Conservation (phyloP, 2,797 vertebrate genomes). For the Neoniphon sammara region DNA sequence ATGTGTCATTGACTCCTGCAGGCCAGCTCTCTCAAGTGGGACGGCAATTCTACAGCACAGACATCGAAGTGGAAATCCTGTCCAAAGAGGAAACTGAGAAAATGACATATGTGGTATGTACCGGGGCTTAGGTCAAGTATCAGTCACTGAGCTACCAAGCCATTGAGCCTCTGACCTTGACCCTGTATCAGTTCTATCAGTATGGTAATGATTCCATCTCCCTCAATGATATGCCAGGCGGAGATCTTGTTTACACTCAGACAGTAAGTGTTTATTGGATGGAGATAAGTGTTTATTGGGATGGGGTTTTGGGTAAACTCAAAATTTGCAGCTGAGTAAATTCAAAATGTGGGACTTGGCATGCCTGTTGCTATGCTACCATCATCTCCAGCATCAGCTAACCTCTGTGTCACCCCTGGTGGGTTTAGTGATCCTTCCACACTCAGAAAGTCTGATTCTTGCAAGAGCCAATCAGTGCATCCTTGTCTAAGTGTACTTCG, state of each 20-base stretch:
- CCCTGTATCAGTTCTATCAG: conserved; percentile 22
- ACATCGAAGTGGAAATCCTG: conserved; percentile 85
- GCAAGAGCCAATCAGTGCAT: not conserved
- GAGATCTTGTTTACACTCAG: conserved; percentile 48
- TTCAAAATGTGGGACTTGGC: not conserved
- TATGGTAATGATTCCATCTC: conserved; percentile 35
- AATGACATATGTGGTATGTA: conserved; percentile 84
- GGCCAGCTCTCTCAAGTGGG: conserved; percentile 85
- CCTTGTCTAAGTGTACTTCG: not conserved
- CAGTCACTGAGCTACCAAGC: not conserved
- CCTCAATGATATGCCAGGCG: not conserved
- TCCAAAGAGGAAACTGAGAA: conserved; percentile 85
- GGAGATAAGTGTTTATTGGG: conserved; percentile 61
- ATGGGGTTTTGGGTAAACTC: conserved; percentile 33
- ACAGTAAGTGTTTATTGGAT: conserved; percentile 55
- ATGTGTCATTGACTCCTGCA: conserved; percentile 52
- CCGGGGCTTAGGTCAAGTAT: not conserved
- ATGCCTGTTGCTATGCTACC: not conserved
- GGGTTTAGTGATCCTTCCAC: not conserved
- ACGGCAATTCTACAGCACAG: conserved; percentile 85
- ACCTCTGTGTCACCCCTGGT: not conserved
- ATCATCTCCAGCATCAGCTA: not conserved
- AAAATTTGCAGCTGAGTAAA: conserved; percentile 20
- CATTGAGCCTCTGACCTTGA: conserved; percentile 14
- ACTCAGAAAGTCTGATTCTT: too few species aligned